These are phyloP conservation scores for Patella pellucida DNA, from an alignment of 2,888 invertebrate genomes.

Conservation along the genomic window DNA sequence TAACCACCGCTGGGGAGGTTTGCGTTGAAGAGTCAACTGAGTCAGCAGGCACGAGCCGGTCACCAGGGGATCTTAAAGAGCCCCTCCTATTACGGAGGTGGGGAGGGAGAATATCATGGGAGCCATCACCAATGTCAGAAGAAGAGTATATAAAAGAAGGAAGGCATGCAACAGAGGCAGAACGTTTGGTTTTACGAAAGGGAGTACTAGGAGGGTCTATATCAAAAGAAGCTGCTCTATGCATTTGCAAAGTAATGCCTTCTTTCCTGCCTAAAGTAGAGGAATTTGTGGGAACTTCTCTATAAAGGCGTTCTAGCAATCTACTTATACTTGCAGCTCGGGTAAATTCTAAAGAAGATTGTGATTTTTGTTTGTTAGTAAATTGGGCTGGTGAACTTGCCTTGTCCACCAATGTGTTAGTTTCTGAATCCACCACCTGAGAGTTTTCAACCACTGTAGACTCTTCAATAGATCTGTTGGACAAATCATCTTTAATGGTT, in stretches of 20 bases:
- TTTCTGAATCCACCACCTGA: constrained; percentile 22
- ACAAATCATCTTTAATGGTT: constrained; percentile 40
- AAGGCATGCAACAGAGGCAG: constrained; percentile 27
- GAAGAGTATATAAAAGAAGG: constrained; percentile 21
- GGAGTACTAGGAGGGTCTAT: neutral
- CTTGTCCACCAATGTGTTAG: constrained; percentile 27
- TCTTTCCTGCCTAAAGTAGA: neutral
- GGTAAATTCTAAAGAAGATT: constrained; percentile 13
- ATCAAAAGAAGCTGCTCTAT: constrained; percentile 28
- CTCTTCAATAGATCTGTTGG: constrained; percentile 21
- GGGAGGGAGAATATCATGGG: constrained; percentile 14
- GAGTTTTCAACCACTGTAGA: constrained; percentile 20
- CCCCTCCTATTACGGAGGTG: constrained; percentile 15
- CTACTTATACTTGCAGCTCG: constrained; percentile 15
- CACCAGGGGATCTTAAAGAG: constrained; percentile 16
- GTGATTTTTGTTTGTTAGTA: constrained; percentile 20
- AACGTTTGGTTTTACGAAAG: constrained; percentile 25
- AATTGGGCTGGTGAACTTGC: constrained; percentile 19
- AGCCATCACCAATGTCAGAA: constrained; percentile 25
- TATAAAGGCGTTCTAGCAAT: constrained; percentile 21
- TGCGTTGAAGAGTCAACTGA: constrained; percentile 33
- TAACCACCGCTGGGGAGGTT: constrained; percentile 32
- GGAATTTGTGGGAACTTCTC: constrained; percentile 17
- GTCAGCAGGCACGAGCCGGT: constrained; percentile 18
- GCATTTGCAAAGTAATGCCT: constrained; percentile 8